phyloP scores from a whole-genome alignment of 2,888 invertebrate species.

The Petrophora chlorosata region DNA sequence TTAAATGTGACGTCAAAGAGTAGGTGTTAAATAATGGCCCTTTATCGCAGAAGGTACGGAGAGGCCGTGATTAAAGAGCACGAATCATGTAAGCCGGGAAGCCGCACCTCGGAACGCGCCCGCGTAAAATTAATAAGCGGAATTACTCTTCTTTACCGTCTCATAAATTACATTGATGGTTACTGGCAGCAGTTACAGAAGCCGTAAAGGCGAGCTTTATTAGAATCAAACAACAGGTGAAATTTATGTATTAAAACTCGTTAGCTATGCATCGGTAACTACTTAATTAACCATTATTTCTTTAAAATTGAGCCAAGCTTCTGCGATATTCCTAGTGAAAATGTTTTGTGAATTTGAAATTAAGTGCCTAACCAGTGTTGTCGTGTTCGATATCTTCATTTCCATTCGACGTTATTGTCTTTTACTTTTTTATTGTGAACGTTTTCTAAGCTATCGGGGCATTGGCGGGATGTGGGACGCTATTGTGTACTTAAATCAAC shows the following conservation, averaged over 20 bases:
- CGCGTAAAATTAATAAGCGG: constrained; percentile 76
- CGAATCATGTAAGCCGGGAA: constrained; percentile 66
- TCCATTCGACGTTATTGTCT: constrained; percentile 65
- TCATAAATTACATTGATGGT: constrained; percentile 77
- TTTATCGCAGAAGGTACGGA: constrained; percentile 42
- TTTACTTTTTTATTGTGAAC: constrained; percentile 71
- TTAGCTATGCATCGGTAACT: constrained; percentile 10
- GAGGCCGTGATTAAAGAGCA: constrained; percentile 59
- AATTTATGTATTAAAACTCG: constrained; percentile 44
- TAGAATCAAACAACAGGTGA: constrained; percentile 63
- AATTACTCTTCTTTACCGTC: constrained; percentile 75
- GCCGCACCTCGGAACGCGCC: constrained; percentile 63
- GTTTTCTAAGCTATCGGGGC: constrained; percentile 72
- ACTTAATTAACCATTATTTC: constrained; percentile 29
- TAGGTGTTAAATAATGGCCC: constrained; percentile 48
- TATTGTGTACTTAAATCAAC: constrained; percentile 74
- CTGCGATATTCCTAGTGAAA: constrained; percentile 19
- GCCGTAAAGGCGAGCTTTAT: constrained; percentile 69
- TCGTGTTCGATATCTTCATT: constrained; percentile 63
- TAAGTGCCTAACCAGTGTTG: constrained; percentile 48
- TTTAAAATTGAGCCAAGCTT: constrained; percentile 26
- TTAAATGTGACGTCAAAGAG: constrained; percentile 46
- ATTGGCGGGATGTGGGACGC: constrained; percentile 60
- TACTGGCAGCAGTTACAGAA: constrained; percentile 66
- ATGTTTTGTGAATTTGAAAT: constrained; percentile 40